Evolutionary conservation across 2,113 vertebrate genomes (phyloP), one percentile per base, ranked within the genome.

Genomic region (Nibea coibor): DNA sequence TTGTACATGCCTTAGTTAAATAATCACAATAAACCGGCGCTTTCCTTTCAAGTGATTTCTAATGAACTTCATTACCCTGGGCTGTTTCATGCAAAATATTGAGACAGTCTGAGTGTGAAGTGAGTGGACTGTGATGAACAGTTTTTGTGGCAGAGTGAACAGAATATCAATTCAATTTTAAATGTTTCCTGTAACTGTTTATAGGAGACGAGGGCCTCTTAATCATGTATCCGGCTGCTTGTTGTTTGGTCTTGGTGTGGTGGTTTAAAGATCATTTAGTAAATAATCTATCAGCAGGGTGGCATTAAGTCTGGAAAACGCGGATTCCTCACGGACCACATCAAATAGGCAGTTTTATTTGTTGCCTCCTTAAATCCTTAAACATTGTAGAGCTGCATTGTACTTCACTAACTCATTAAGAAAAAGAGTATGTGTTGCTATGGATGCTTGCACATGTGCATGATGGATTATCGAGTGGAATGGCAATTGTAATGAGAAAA

Each of bases 401-500:
- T 39, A 39, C 5, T 39, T 39, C 35, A 39, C 2, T 47, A 19
- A 68, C 58, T 31, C 19, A n/a, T 4, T 47, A 5, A 69, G 24
- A 50, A 0, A 19, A 59, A 35, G 39, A 7, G n/a, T 57, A 26
- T 28, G 63, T 59, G 62, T 47, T 61, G 54, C 24, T 24, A 15
- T 53, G 42, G 28, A 66, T 26, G 58, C 17, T 57, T 53, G 24
- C 39, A 75, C 61, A 78, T 16, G 69, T 31, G 47, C 9, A 54
- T 58, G 51, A 79, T 53, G 47, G 65, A 80, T 89, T 39, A 45
- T 64, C 10, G 17, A 90, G 83, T 77, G 85, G 63, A 85, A 68
- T 53, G 51, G 45, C 39, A 81, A 56, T 28, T 67, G 62, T 87
- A 92, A 90, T 91, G 89, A 93, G 88, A 88, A 83, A 83, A 85